phyloP scores from a whole-genome alignment of 2,888 invertebrate genomes.

The Ophion obscuratus region DNA sequence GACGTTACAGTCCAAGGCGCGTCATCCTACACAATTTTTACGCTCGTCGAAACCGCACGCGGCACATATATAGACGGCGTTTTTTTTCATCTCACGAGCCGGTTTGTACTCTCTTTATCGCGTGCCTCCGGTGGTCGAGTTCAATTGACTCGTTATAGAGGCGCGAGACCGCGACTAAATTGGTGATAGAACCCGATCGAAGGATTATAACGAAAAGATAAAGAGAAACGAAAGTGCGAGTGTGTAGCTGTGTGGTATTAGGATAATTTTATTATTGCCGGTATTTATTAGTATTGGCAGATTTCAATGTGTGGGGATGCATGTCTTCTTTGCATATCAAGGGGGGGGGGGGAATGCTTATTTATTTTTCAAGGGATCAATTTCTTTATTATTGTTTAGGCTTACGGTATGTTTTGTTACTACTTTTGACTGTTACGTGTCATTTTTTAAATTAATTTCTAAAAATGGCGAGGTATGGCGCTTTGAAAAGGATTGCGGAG shows the following conservation, averaged over 20 bases:
- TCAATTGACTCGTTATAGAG: conserved; percentile 68
- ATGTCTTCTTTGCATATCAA: no score
- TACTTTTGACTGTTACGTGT: no score
- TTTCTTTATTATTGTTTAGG: no score
- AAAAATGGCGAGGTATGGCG: no score
- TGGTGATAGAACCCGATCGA: conserved; percentile 19
- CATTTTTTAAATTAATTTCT: no score
- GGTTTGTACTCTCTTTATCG: conserved; percentile 54
- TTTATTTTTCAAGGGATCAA: no score
- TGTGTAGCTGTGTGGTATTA: background rate
- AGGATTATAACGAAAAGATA: conserved; percentile 11
- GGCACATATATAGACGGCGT: conserved; percentile 32
- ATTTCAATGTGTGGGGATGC: no score
- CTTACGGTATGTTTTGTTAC: no score
- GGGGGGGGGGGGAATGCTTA: no score
- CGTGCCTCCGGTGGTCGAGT: conserved; percentile 47
- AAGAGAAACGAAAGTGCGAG: background rate
- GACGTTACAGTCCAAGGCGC: conserved; percentile 37
- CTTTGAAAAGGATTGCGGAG: no score
- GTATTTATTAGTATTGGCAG: background rate
- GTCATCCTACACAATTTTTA: conserved; percentile 40
- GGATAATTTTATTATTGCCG: background rate
- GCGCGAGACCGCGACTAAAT: conserved; percentile 57
- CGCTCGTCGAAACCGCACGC: conserved; percentile 41
- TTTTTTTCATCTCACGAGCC: conserved; percentile 38